Percentiles rank a stretch among this genome's conserved stretches.
Evolutionary conservation across 1,140 invertebrate genomes (phyloP).

Genomic region (Prorops nasuta): DNA sequence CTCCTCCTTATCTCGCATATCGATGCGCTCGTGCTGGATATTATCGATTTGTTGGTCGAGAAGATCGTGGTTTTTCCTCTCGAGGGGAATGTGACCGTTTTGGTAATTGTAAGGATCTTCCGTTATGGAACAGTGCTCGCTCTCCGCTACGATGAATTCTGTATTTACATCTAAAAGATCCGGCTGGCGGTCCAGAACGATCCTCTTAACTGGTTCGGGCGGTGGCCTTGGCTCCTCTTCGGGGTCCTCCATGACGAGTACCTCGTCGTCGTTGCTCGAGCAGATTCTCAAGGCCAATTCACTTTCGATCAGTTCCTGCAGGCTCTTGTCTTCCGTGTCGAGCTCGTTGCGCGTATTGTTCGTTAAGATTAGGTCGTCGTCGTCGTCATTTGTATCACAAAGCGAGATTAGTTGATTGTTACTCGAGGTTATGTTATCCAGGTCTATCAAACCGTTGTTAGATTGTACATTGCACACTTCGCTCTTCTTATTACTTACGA

Average conservation of each 20-base stretch:
- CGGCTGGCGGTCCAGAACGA: conserved; percentile 30
- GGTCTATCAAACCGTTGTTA: conserved; percentile 55
- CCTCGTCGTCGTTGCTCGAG: conserved; percentile 20
- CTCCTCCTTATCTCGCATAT: conserved; percentile 19
- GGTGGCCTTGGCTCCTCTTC: conserved; percentile 11
- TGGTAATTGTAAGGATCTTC: conserved; percentile 37
- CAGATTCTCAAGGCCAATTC: conserved; percentile 50
- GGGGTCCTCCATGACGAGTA: conserved; percentile 8
- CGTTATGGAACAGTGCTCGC: conserved; percentile 33
- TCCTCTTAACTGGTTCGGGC: conserved; percentile 33
- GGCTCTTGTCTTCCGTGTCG: conserved; percentile 44
- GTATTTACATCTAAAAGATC: conserved; percentile 32
- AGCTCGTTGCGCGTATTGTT: conserved; percentile 44
- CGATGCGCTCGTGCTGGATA: too few relatives aligned
- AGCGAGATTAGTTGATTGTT: conserved; percentile 50
- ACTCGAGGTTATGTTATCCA: conserved; percentile 49
- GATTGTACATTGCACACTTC: conserved; percentile 54
- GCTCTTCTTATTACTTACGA: conserved; percentile 54
- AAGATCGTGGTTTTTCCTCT: conserved; percentile 6
- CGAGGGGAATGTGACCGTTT: conserved; percentile 32
- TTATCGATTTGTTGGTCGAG: too few relatives aligned
- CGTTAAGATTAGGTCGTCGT: conserved; percentile 38
- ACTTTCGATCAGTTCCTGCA: conserved; percentile 52
- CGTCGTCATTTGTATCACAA: conserved; percentile 46
- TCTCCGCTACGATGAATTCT: conserved; percentile 43